phyloP scores from a whole-genome alignment of 2,113 vertebrate species.

The Aramus guarauna region DNA sequence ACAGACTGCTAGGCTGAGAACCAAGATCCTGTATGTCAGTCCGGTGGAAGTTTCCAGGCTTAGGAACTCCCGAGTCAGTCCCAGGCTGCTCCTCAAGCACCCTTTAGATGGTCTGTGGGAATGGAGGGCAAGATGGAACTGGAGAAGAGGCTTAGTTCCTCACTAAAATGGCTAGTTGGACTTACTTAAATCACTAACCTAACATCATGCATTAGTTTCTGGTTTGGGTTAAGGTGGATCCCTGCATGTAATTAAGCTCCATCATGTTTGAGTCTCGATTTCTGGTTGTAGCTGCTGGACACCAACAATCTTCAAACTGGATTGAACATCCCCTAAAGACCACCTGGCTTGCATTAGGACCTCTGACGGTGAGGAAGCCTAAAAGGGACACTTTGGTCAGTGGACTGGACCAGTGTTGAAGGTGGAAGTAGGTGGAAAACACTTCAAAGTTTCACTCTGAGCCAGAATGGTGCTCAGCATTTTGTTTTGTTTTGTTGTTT shows the following conservation, averaged over 20 bases:
- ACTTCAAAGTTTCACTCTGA: neutral
- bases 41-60: neutral
- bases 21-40: neutral
- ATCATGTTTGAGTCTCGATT: neutral
- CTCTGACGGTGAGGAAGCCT: neutral
- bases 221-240: neutral
- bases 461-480: neutral
- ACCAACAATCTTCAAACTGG: neutral
- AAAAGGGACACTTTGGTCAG: neutral
- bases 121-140: neutral
- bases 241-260: neutral
- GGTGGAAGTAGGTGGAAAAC: neutral
- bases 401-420: neutral
- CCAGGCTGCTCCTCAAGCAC: neutral
- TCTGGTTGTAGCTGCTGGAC: neutral
- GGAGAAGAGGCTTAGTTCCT: neutral
- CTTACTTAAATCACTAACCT: neutral
- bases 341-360: neutral
- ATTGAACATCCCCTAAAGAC: neutral
- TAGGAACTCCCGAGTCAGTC: neutral
- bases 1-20: neutral
- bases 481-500: neutral
- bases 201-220: neutral
- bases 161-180: neutral
- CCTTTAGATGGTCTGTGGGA: rapidly evolving